phyloP scores from a whole-genome alignment of 2,797 vertebrate genomes.

The Platyrinchus mystaceus region DNA sequence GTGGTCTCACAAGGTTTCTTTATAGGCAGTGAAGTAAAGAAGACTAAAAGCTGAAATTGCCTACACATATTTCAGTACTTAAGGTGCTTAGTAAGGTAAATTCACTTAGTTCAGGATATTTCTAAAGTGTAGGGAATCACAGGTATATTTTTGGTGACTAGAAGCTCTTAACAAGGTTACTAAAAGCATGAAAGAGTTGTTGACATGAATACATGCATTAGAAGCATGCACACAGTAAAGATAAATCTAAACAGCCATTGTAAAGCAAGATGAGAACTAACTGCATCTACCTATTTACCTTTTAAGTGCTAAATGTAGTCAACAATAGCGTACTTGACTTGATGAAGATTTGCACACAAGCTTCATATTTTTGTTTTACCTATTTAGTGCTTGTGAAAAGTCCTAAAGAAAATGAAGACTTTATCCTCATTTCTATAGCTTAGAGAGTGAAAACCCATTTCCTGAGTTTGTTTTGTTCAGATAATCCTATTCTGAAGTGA shows the following conservation, averaged over 20 bases:
- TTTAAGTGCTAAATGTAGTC: not conserved
- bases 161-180: not conserved
- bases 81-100: not conserved
- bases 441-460: not conserved
- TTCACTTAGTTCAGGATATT: not conserved
- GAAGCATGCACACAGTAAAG: not conserved
- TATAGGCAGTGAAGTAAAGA: not conserved
- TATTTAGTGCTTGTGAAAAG: not conserved
- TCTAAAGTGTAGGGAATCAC: not conserved
- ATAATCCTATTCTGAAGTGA: not conserved
- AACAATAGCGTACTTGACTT: not conserved
- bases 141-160: not conserved
- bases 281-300: not conserved
- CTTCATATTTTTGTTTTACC: not conserved
- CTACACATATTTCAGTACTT: not conserved
- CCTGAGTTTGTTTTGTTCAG: not conserved
- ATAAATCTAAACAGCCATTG: not conserved
- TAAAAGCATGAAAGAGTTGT: not conserved
- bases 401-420: not conserved
- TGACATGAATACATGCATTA: not conserved
- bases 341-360: not conserved
- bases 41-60: not conserved
- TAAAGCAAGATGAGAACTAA: not conserved
- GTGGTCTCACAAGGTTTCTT: not conserved
- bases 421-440: not conserved